Conservation (phyloP, 1,140 invertebrate genomes). For the Brachystomella parvula region DNA sequence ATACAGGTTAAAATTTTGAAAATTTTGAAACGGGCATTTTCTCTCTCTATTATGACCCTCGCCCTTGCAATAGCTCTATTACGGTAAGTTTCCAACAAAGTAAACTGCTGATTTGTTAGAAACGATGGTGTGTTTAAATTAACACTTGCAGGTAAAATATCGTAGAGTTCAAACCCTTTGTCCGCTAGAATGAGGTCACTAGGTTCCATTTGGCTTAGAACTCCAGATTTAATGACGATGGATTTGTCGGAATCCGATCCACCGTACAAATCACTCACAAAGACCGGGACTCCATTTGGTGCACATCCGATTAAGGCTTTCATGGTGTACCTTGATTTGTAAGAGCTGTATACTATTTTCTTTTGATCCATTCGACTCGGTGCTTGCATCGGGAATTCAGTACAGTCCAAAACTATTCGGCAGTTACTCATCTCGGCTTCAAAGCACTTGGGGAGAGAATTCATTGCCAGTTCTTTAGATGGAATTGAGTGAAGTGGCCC, state of each 20-base stretch:
- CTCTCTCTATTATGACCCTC: neutral
- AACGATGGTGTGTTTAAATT: constrained; percentile 6
- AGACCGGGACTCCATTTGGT: neutral
- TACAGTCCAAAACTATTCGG: too few species aligned
- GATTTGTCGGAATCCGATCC: neutral
- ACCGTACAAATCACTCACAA: neutral
- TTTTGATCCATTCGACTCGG: too few species aligned
- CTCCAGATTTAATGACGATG: neutral
- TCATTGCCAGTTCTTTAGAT: too few species aligned
- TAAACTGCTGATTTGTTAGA: neutral
- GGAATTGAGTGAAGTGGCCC: too few species aligned
- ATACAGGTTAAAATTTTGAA: too few species aligned
- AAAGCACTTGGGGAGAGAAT: too few species aligned
- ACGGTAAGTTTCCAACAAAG: neutral
- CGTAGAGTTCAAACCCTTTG: constrained; percentile 7
- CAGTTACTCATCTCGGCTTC: too few species aligned
- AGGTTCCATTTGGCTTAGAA: constrained; percentile 1
- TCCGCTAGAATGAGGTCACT: neutral
- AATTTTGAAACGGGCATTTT: neutral
- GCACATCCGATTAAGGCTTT: neutral
- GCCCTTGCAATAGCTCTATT: neutral
- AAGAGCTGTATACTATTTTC: too few species aligned
- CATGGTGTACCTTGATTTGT: neutral
- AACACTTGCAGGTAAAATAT: neutral
- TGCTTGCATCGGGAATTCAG: too few species aligned